Evolutionary conservation across 2,797 vertebrate species (phyloP).

Genomic region (Sternarchorhynchus goeldii): DNA sequence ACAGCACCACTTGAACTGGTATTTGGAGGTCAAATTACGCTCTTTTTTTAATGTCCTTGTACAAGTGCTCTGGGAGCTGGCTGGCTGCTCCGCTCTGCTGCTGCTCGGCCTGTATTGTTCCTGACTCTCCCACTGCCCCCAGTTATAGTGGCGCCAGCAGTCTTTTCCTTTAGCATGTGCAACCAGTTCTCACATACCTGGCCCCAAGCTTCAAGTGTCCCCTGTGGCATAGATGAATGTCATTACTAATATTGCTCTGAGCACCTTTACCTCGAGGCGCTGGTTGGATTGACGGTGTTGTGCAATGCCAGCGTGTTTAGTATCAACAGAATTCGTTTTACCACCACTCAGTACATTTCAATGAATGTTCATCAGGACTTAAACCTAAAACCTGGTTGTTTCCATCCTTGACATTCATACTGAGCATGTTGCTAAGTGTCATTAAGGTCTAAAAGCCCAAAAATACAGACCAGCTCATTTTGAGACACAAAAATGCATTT

Average conservation of each 20-base stretch:
- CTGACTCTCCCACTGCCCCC: neutral
- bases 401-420: neutral
- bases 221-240: constrained; percentile 39
- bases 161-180: constrained; percentile 44
- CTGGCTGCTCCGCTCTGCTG: neutral
- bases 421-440: too few species aligned
- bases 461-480: too few species aligned
- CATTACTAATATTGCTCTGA: constrained; percentile 26
- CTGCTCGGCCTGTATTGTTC: constrained; percentile 7
- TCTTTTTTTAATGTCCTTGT: neutral
- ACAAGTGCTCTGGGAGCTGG: neutral
- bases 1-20: neutral
- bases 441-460: too few species aligned
- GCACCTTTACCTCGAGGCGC: neutral
- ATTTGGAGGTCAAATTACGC: constrained; percentile 13
- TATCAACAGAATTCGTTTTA: constrained; percentile 1
- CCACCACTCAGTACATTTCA: constrained; percentile 8
- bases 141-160: constrained; percentile 17
- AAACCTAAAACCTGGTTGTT: neutral
- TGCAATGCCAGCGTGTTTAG: neutral
- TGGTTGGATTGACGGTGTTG: neutral
- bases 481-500: too few species aligned
- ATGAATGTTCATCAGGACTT: neutral
- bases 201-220: constrained; percentile 45
- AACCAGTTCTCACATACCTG: constrained; percentile 51